Conservation (phyloP, 37 sponge, comb jelly and placozoan species). For the Eunapius fragilis region DNA sequence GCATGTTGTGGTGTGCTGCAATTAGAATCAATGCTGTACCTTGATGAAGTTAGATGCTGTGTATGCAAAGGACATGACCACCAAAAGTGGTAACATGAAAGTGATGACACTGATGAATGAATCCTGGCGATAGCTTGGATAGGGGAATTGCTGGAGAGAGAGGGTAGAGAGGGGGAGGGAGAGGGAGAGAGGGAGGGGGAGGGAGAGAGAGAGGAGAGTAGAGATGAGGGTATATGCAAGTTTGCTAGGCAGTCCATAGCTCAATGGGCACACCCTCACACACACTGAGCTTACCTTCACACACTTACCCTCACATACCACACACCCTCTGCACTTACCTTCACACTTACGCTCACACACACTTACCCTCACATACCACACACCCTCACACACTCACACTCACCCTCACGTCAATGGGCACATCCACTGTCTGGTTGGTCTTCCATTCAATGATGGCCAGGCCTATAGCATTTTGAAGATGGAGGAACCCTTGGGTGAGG, state of each 20-base stretch:
- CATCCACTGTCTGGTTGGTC: background rate
- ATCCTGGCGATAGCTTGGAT: conserved; percentile 65
- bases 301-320: no score
- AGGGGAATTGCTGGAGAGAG: conserved; percentile 78
- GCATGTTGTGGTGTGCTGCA: no score
- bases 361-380: no score
- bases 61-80: conserved; percentile 83
- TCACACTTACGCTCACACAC: no score
- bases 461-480: conserved; percentile 66
- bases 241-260: no score
- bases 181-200: background rate
- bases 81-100: conserved; percentile 73
- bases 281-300: no score
- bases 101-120: conserved; percentile 49
- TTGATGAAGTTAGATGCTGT: conserved; percentile 72
- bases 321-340: no score
- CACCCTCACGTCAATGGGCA: no score
- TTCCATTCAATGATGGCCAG: conserved; percentile 64
- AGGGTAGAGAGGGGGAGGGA: background rate
- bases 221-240: no score
- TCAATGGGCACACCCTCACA: no score
- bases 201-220: no score
- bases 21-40: conserved; percentile 17
- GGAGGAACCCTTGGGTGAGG: conserved; percentile 74
- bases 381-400: no score